Evolutionary conservation across 2,113 vertebrate species (phyloP).

Genomic region (Desmodus rotundus): DNA sequence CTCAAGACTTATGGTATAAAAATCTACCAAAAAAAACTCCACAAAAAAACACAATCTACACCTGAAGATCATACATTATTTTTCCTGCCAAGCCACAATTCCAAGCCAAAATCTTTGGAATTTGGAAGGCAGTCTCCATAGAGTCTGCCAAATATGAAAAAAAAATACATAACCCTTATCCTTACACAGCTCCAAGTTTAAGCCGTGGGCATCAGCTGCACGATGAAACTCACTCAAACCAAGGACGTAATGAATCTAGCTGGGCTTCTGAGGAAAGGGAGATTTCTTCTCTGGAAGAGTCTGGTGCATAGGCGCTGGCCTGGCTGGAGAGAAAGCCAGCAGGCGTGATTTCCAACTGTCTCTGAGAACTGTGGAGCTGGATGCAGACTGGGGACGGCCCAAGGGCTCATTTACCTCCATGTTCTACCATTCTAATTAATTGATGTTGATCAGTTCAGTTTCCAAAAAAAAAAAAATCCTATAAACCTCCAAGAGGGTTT

Average conservation of each 20-base stretch:
- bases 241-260: neutral
- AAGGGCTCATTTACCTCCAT: neutral
- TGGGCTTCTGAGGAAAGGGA: neutral
- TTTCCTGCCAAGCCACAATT: neutral
- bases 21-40: neutral
- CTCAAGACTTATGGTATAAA: neutral
- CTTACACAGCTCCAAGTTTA: neutral
- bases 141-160: neutral
- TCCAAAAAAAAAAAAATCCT: neutral
- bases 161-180: neutral
- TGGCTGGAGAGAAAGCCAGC: neutral
- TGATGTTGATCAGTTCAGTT: neutral
- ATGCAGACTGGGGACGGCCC: neutral
- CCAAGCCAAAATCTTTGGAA: neutral
- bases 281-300: neutral
- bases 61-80: neutral
- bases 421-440: neutral
- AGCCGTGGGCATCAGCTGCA: neutral
- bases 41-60: neutral
- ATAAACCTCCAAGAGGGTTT: neutral
- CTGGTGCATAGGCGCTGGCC: fast-evolving
- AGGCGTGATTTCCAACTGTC: neutral
- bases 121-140: neutral
- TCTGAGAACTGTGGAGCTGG: neutral
- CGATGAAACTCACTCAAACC: neutral